Evolutionary conservation across 2,797 vertebrate genomes (phyloP).

Genomic region (Rhabdomys pumilio): DNA sequence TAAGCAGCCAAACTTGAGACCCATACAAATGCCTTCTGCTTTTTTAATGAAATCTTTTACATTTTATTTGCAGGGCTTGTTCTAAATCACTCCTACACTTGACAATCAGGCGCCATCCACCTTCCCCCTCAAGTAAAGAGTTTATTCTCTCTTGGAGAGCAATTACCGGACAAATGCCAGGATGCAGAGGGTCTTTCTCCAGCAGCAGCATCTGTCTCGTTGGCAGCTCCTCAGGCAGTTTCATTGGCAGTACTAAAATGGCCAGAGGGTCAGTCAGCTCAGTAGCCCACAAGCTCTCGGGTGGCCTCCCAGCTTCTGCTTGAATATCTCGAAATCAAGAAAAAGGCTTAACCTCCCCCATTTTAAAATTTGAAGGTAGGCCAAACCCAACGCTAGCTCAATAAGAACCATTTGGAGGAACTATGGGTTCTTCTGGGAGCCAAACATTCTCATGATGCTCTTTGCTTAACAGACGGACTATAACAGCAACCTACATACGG

Average conservation of each 20-base stretch:
- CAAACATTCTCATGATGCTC: conserved; percentile 52
- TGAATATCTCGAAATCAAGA: conserved; percentile 82
- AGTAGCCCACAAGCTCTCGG: conserved; percentile 80
- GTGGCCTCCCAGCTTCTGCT: conserved; percentile 79
- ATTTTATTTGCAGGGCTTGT: conserved; percentile 49
- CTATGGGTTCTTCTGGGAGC: neutral
- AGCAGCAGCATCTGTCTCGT: conserved; percentile 83
- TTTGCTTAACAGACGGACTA: conserved; percentile 3
- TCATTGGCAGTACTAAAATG: conserved; percentile 86
- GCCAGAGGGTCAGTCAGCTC: conserved; percentile 87
- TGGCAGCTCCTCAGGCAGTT: conserved; percentile 88
- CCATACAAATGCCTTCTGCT: neutral
- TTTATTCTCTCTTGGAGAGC: conserved; percentile 89
- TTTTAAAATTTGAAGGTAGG: conserved; percentile 75
- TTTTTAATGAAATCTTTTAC: conserved; percentile 46
- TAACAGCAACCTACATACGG: neutral
- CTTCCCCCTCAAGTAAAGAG: conserved; percentile 76
- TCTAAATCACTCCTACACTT: conserved; percentile 75
- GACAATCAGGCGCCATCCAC: conserved; percentile 80
- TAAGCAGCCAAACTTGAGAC: conserved; percentile 35
- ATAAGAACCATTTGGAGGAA: conserved; percentile 29
- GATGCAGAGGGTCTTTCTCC: conserved; percentile 87
- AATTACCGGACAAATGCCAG: conserved; percentile 90
- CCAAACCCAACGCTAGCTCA: conserved; percentile 35
- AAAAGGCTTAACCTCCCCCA: conserved; percentile 74